A percentile compares a stretch with the other conserved stretches of the same genome.
Evolutionary conservation across 2,888 invertebrate species (phyloP).

Genomic region (Conchocele bisecta): DNA sequence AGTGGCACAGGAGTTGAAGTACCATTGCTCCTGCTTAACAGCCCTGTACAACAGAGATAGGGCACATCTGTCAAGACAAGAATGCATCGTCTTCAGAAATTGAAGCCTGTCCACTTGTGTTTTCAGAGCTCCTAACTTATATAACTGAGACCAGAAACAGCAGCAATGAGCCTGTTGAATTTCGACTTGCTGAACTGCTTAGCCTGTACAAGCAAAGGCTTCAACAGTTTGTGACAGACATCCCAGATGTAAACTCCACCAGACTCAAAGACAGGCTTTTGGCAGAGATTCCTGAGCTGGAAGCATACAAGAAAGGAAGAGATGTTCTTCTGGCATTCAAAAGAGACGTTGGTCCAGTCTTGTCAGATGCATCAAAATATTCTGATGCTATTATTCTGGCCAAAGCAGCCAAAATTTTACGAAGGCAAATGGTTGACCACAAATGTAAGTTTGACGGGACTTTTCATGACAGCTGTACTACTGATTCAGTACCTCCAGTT

Average conservation of each 20-base stretch:
- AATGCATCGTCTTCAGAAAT: no score
- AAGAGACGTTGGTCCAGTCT: conserved; percentile 40
- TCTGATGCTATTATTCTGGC: conserved; percentile 52
- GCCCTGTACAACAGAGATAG: conserved; percentile 50
- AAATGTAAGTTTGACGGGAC: conserved; percentile 35
- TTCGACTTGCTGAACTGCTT: conserved; percentile 38
- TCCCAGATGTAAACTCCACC: conserved; percentile 10
- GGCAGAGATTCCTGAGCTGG: conserved; percentile 27
- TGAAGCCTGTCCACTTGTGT: no score
- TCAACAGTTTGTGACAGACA: conserved; percentile 37
- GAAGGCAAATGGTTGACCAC: conserved; percentile 36
- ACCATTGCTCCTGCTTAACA: conserved; percentile 47
- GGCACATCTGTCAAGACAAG: conserved; percentile 12
- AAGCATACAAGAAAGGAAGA: conserved; percentile 40
- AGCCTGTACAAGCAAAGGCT: conserved; percentile 34
- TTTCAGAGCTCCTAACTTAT: no score
- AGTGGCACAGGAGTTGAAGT: conserved; percentile 60
- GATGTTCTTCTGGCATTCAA: conserved; percentile 53
- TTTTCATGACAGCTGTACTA: conserved; percentile 31
- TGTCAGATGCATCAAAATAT: conserved; percentile 25
- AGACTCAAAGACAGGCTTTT: conserved; percentile 35
- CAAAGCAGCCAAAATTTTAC: conserved; percentile 53
- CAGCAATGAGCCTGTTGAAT: conserved; percentile 22
- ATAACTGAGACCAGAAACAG: no score
- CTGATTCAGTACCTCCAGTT: conserved; percentile 21